Conservation (phyloP, 1,140 invertebrate genomes). For the Branchinecta lindahli region DNA sequence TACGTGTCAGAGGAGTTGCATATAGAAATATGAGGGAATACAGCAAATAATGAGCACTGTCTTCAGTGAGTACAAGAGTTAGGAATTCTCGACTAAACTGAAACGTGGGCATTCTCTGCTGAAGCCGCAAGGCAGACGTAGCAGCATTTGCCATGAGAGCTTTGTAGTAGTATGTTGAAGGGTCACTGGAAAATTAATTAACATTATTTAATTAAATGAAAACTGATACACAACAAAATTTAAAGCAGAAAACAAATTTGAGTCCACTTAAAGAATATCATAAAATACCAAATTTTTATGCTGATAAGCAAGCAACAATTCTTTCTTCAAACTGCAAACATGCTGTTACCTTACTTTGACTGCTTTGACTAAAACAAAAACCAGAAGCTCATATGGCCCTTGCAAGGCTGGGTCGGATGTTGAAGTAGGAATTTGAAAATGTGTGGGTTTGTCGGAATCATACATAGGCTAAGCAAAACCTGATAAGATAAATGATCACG, state of each 20-base stretch:
- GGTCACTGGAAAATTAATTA: slow-evolving; percentile 43
- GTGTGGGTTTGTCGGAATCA: too few species aligned
- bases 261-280: neutral
- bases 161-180: slow-evolving; percentile 74
- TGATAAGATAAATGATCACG: too few species aligned
- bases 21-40: slow-evolving; percentile 87
- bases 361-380: too few species aligned
- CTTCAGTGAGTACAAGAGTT: slow-evolving; percentile 59
- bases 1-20: slow-evolving; percentile 69
- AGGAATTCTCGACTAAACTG: slow-evolving; percentile 66
- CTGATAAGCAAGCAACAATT: too few species aligned
- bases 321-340: neutral
- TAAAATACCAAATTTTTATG: neutral
- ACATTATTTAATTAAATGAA: slow-evolving; percentile 12
- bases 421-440: too few species aligned
- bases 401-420: too few species aligned
- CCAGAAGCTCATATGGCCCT: too few species aligned
- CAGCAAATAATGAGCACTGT: slow-evolving; percentile 90
- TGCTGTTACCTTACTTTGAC: slow-evolving; percentile 13
- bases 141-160: slow-evolving; percentile 78
- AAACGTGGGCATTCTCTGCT: slow-evolving; percentile 73
- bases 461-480: too few species aligned
- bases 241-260: neutral
- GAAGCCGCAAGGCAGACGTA: slow-evolving; percentile 76
- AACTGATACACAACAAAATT: slow-evolving; percentile 16